Conservation (phyloP, 2,888 invertebrate species). For the Druceiella hillmani region DNA sequence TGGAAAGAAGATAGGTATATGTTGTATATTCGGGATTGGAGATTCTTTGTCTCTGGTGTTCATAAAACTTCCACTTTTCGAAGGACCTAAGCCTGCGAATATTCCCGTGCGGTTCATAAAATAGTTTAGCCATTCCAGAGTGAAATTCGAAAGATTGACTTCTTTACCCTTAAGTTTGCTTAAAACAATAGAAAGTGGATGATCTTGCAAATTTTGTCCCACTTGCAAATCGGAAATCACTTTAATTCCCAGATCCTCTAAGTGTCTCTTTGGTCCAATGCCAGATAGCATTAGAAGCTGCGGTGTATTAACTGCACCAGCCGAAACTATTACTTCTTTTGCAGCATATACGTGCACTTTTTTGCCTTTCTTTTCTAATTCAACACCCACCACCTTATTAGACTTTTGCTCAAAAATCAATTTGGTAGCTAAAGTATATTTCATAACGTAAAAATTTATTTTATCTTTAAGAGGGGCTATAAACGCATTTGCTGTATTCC, state of each 20-base stretch:
- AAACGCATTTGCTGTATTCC: constrained; percentile 51
- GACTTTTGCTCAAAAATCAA: constrained; percentile 46
- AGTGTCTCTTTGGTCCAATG: constrained; percentile 42
- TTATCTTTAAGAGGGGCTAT: constrained; percentile 36
- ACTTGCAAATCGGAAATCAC: constrained; percentile 44
- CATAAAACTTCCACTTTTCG: constrained; percentile 36
- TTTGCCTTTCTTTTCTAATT: constrained; percentile 33
- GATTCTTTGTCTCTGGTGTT: constrained; percentile 31
- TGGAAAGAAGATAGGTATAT: constrained; percentile 27
- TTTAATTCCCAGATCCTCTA: constrained; percentile 35
- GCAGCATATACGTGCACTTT: constrained; percentile 33
- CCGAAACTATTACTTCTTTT: constrained; percentile 49
- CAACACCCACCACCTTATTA: constrained; percentile 39
- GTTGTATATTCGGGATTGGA: constrained; percentile 39
- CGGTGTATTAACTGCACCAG: constrained; percentile 47
- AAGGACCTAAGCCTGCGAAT: constrained; percentile 37
- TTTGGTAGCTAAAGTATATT: constrained; percentile 48
- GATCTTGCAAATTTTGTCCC: constrained; percentile 50
- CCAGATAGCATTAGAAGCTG: constrained; percentile 49
- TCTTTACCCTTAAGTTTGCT: constrained; percentile 27
- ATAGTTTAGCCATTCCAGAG: constrained; percentile 38
- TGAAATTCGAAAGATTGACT: constrained; percentile 29
- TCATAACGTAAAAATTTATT: constrained; percentile 41
- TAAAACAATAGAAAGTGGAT: constrained; percentile 32
- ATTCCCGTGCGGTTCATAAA: constrained; percentile 44